These are phyloP conservation scores for Edolisoma coerulescens DNA, from an alignment of 2,113 vertebrate species.

Conservation along the genomic window DNA sequence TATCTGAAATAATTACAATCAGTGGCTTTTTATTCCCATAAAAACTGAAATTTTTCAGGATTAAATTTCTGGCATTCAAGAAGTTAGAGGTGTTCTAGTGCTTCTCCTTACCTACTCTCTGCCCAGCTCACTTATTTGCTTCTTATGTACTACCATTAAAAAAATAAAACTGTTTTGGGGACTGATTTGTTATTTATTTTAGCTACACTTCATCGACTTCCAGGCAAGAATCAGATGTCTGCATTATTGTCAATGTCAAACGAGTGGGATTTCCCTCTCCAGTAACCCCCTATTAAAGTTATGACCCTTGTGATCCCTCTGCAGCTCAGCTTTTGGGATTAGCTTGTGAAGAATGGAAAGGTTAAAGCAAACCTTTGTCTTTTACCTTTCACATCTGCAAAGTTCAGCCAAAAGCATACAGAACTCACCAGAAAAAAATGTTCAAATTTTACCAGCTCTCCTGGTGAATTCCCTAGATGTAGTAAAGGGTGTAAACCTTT, in stretches of 20 bases:
- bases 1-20: background rate
- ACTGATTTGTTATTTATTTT: background rate
- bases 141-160: background rate
- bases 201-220: accelerated
- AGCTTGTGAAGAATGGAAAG: background rate
- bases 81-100: background rate
- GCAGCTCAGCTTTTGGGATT: background rate
- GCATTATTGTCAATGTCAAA: accelerated
- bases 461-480: background rate
- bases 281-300: background rate
- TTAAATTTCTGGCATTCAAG: background rate
- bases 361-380: background rate
- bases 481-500: background rate
- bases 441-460: background rate
- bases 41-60: background rate
- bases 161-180: background rate
- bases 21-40: background rate
- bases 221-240: background rate
- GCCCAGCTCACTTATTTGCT: accelerated
- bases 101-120: background rate
- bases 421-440: background rate
- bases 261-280: background rate
- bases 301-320: background rate
- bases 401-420: background rate
- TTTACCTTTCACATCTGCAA: background rate